Conservation (phyloP, 2,113 vertebrate genomes). For the Shinisaurus crocodilurus region DNA sequence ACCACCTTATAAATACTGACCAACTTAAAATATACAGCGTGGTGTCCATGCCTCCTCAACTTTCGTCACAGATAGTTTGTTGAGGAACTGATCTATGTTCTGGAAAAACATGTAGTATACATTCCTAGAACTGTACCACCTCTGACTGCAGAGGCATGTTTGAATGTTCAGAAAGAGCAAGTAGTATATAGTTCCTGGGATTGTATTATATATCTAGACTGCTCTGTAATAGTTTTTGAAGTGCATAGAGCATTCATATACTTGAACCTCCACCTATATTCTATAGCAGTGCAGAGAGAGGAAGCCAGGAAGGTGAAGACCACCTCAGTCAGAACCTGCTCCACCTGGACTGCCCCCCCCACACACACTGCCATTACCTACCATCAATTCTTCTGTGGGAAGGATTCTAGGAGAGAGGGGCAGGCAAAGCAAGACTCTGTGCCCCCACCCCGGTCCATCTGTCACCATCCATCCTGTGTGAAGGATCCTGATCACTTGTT, state of each 20-base stretch:
- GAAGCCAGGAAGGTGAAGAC: too few relatives aligned
- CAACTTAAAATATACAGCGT: neutral
- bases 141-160: neutral
- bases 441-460: too few relatives aligned
- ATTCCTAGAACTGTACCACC: neutral
- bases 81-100: neutral
- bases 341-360: too few relatives aligned
- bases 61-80: neutral
- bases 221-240: neutral
- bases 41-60: neutral
- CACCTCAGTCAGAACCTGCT: too few relatives aligned
- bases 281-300: neutral
- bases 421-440: too few relatives aligned
- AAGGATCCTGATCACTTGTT: too few relatives aligned
- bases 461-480: too few relatives aligned
- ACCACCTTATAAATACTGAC: neutral
- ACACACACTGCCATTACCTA: too few relatives aligned
- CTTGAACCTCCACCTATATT: neutral
- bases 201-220: neutral
- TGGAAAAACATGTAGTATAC: neutral
- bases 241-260: neutral
- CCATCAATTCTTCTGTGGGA: too few relatives aligned
- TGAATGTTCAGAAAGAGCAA: neutral
- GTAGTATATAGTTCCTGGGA: too few relatives aligned
- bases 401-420: too few relatives aligned